Percentiles rank a stretch among this genome's conserved stretches.
Evolutionary conservation across 2,113 vertebrate species (phyloP).

Genomic region (Siphamia tubifer): DNA sequence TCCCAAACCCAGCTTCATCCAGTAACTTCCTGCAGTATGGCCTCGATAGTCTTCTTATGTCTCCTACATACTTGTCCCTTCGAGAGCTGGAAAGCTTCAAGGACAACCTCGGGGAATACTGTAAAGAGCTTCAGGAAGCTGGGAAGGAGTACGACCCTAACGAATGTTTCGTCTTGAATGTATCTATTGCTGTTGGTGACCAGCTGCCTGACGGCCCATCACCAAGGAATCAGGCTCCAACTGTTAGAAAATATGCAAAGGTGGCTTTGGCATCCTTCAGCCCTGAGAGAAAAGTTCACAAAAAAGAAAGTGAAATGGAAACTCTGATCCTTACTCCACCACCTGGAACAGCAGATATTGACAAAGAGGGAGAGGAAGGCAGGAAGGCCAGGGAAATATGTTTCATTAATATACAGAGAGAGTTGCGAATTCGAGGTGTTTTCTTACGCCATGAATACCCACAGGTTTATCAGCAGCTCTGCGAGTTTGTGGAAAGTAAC

Average conservation of each 20-base stretch:
- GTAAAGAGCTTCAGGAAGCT: slow-evolving; percentile 89
- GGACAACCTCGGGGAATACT: slow-evolving; percentile 92
- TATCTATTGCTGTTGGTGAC: slow-evolving; percentile 94
- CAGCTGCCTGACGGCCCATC: slow-evolving; percentile 85
- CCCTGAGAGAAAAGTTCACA: slow-evolving; percentile 86
- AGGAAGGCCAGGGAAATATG: slow-evolving; percentile 93
- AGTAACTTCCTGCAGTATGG: slow-evolving; percentile 94
- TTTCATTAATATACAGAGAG: slow-evolving; percentile 97
- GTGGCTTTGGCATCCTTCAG: slow-evolving; percentile 93
- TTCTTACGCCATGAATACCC: slow-evolving; percentile 97
- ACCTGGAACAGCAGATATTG: slow-evolving; percentile 90
- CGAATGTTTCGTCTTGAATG: slow-evolving; percentile 98
- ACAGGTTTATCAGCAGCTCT: slow-evolving; percentile 93
- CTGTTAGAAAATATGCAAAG: slow-evolving; percentile 96
- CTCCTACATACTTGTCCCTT: slow-evolving; percentile 94
- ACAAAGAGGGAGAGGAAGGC: slow-evolving; percentile 93
- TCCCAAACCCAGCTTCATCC: slow-evolving; percentile 89
- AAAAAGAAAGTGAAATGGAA: slow-evolving; percentile 94
- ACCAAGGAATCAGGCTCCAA: slow-evolving; percentile 85
- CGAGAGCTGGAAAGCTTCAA: slow-evolving; percentile 93
- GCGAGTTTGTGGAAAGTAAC: slow-evolving; percentile 95
- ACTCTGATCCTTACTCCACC: slow-evolving; percentile 95
- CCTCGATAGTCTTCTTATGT: slow-evolving; percentile 91
- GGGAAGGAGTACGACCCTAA: slow-evolving; percentile 94
- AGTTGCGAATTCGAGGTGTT: slow-evolving; percentile 93